Evolutionary conservation across 2,113 vertebrate species (phyloP), one percentile per base, ranked within the genome.

Genomic region (Eptesicus fuscus): DNA sequence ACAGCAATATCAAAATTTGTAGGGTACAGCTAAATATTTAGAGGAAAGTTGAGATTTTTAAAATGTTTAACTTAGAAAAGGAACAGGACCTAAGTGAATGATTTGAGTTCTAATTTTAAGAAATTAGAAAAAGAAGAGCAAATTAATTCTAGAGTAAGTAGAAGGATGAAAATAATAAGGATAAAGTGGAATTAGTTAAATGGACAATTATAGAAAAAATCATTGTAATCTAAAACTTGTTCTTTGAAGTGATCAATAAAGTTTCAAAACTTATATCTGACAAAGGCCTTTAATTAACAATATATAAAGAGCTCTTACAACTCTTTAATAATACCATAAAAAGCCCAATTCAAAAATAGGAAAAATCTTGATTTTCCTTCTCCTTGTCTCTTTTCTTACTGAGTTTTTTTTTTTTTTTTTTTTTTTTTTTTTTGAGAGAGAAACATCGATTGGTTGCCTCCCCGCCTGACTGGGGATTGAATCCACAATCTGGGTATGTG

Each of bases 101-200:
- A 10, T 69, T 83, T 83, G 78, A 89, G 32, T 89, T 69, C 18
- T 47, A 61, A 89, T 74, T 32, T 83, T 67, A 77, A 83, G 32
- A 89, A 94, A 59, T 89, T 59, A 77, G 77, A 65, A 37, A 49
- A 76, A 49, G 42, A 67, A 76, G 59, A 59, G 49, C 18, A 77
- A 56, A 49, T 84, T 47, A 84, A 77, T 77, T 94, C n/a, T 40
- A 69, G 84, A 70, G 20, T 78, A 94, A 84, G 7, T 40, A 78
- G 49, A 84, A 77, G 61, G 23, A 94, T 77, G 59, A 69, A 88
- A 90, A 80, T 69, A 90, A 90, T 80, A 59, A 67, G 71, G 35
- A 49, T 47, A 51, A 82, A 5, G 22, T 18, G 47, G 82, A 83
- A 56, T n/a, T 76, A 56, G 35, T 79, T 63, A 70, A 44, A 47